Conservation (phyloP, 2,113 vertebrate genomes). For the Ramphastos sulfuratus region DNA sequence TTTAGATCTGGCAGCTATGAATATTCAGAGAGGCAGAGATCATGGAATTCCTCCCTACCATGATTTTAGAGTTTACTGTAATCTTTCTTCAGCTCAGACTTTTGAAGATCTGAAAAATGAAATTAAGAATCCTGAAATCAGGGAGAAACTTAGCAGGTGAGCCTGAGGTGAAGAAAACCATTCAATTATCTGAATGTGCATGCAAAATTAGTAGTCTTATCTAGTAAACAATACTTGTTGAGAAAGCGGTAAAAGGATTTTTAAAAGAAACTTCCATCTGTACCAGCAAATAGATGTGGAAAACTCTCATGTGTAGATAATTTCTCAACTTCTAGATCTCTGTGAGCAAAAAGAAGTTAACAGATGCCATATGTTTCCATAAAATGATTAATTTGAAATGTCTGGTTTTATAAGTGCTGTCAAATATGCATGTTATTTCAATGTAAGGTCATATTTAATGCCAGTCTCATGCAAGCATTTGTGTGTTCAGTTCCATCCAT, state of each 20-base stretch:
- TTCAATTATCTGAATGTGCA: conserved; percentile 20
- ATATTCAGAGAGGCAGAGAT: conserved; percentile 95
- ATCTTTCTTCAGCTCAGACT: conserved; percentile 87
- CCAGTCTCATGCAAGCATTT: not conserved
- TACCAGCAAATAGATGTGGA: not conserved
- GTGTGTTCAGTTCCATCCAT: not conserved
- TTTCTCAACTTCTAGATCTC: not conserved
- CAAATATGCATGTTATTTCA: not conserved
- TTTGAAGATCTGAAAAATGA: conserved; percentile 95
- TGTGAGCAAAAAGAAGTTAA: not conserved
- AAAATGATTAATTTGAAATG: not conserved
- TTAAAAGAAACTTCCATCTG: not conserved
- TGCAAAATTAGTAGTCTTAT: not conserved
- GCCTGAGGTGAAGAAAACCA: conserved; percentile 41
- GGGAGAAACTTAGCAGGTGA: conserved; percentile 92
- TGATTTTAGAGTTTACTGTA: conserved; percentile 95
- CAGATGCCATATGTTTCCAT: not conserved
- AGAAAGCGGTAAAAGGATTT: not conserved
- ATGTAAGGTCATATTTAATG: not conserved
- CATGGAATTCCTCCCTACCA: conserved; percentile 97
- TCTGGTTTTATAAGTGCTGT: not conserved
- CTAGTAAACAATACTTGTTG: not conserved
- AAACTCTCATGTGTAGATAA: not conserved
- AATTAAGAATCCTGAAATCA: conserved; percentile 89
- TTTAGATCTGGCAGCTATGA: conserved; percentile 96